Evolutionary conservation across 1,140 invertebrate genomes (phyloP), one percentile per base, ranked within the genome.

Genomic region (Brachionus angularis): DNA sequence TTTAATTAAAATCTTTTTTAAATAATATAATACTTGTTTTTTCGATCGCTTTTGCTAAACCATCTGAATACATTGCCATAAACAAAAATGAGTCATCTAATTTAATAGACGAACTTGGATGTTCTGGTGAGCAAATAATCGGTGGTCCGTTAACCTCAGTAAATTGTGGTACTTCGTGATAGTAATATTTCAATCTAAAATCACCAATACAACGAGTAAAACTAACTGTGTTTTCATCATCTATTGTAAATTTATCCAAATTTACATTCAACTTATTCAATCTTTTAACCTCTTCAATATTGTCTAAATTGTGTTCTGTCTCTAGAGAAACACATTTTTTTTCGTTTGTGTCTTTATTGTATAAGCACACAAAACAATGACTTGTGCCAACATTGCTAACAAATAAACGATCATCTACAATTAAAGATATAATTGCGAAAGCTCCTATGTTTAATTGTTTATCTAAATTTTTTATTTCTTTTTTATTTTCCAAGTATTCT

Each of bases 31-130:
- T 42, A 58, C 53, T 34, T 42, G 27, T 39, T 10, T 33, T 36
- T n/a, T 58, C 33, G 14, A 67, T 34, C 3, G 47, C 62, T 67
- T 50, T 67, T 5, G 33, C 42, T 14, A 67, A 16, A 4, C 62
- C 62, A 50, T 67, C 62, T 21, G 62, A 33, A 36, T 33, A 67
- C 29, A 67, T 46, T 3, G 47, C 31, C 62, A 67, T 67, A 23
- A 67, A 67, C 2, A 67, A 10, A 46, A 50, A 46, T 16, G 42
- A 33, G 14, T 67, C 62, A 47, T 67, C 62, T 0, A 67, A 47
- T 14, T n/a, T 18, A 31, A 67, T 36, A 12, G 62, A 67, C 8
- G 25, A 12, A 1, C 27, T 21, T 3, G 47, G 47, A 23, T 67
- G 62, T 7, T 50, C 31, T 8, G 62, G 42, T 2, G 21, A 14